Evolutionary conservation across 2,797 vertebrate genomes (phyloP).

Genomic region (Aeoliscus strigatus): DNA sequence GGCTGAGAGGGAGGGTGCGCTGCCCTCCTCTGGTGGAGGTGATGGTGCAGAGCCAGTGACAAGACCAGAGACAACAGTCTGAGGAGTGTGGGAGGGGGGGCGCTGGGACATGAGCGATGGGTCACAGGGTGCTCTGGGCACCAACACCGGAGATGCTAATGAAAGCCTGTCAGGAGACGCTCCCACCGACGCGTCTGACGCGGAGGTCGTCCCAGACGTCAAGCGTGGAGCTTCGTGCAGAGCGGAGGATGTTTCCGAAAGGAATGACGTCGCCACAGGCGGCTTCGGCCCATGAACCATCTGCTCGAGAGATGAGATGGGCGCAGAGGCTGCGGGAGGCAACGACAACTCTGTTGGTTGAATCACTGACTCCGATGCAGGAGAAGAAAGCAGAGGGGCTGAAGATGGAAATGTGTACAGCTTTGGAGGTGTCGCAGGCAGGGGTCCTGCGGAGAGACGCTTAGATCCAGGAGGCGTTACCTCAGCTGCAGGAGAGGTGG

Average conservation of each 20-base stretch:
- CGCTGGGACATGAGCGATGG: conserved; percentile 17
- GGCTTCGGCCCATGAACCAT: conserved; percentile 50
- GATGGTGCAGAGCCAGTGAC: conserved; percentile 32
- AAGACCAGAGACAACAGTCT: conserved; percentile 31
- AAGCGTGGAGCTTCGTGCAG: conserved; percentile 40
- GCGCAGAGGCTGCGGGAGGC: conserved; percentile 25
- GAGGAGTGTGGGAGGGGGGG: conserved; percentile 37
- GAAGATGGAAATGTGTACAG: conserved; percentile 30
- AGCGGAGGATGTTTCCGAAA: conserved; percentile 25
- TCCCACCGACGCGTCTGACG: conserved; percentile 5
- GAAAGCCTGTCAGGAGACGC: conserved; percentile 14
- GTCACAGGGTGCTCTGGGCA: conserved; percentile 29
- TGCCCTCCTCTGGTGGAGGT: conserved; percentile 26
- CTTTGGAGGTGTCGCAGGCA: conserved; percentile 39
- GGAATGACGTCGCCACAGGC: conserved; percentile 23
- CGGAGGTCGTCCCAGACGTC: conserved; percentile 22
- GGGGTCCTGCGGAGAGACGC: conserved; percentile 28
- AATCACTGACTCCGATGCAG: conserved; percentile 14
- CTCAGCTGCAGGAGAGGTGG: conserved; percentile 29
- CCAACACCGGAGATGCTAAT: conserved; percentile 23
- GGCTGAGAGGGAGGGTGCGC: conserved; percentile 23
- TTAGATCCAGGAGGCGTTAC: conserved; percentile 29
- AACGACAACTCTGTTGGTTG: conserved; percentile 29
- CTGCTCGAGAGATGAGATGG: conserved; percentile 51
- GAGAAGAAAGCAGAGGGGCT: conserved; percentile 8